These are phyloP conservation scores for Aepyceros melampus DNA, from an alignment of 2,113 vertebrate genomes.

Conservation along the genomic window DNA sequence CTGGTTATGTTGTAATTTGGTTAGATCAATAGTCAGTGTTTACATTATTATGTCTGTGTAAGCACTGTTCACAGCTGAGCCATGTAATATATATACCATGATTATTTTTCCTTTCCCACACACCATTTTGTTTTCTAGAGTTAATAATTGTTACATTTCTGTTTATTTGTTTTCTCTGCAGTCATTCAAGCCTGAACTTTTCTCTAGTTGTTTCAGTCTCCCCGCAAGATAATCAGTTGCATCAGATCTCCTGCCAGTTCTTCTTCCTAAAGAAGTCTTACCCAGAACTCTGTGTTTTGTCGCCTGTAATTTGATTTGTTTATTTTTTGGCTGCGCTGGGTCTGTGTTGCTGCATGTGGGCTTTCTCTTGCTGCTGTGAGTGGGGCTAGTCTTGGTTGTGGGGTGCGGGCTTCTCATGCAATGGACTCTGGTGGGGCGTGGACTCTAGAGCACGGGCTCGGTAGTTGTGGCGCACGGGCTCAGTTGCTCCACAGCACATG, in stretches of 20 bases:
- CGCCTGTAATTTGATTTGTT: neutral
- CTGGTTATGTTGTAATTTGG: constrained; percentile 17
- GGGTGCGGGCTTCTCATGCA: rapidly evolving
- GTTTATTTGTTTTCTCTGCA: constrained; percentile 19
- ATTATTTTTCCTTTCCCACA: constrained; percentile 26
- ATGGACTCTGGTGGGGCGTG: rapidly evolving
- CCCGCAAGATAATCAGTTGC: neutral
- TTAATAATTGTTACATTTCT: constrained; percentile 30
- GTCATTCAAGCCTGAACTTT: neutral
- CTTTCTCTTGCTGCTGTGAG: neutral
- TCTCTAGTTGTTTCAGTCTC: neutral
- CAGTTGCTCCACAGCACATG: neutral
- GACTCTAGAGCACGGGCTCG: neutral
- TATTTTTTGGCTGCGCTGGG: neutral
- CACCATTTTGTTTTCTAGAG: constrained; percentile 32
- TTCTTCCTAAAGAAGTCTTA: neutral
- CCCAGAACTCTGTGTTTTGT: neutral
- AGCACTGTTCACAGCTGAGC: constrained; percentile 4
- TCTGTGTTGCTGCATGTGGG: neutral
- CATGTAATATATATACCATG: neutral
- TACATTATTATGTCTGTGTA: constrained; percentile 21
- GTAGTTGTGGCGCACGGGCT: neutral
- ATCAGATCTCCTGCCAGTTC: neutral
- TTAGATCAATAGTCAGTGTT: constrained; percentile 44
- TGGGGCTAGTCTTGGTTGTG: neutral